phyloP scores from a whole-genome alignment of 2,797 vertebrate species.

The Phoebastria nigripes region DNA sequence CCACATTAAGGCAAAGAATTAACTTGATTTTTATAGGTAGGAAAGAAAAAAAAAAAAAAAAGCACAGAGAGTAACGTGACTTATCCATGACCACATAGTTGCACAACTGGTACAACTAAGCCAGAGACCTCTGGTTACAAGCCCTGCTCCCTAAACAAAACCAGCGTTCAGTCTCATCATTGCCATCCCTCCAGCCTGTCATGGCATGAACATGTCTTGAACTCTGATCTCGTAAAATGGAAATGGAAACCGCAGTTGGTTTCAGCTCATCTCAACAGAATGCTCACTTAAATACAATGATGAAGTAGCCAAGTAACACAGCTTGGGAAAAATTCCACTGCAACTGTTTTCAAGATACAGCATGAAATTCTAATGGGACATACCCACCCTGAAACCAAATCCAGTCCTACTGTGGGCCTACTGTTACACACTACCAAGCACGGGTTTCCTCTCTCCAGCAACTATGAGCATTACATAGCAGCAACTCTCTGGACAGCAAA shows the following conservation, averaged over 20 bases:
- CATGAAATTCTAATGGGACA: not conserved
- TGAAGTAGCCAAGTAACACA: not conserved
- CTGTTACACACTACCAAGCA: not conserved
- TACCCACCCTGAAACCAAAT: not conserved
- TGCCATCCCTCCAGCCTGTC: not conserved
- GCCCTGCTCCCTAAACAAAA: not conserved
- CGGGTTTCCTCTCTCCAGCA: not conserved
- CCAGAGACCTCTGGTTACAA: not conserved
- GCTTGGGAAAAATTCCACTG: not conserved
- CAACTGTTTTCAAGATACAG: not conserved
- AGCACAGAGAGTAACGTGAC: not conserved
- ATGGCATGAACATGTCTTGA: not conserved
- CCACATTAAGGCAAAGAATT: not conserved
- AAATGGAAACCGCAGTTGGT: not conserved
- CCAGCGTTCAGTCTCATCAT: not conserved
- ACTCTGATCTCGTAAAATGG: not conserved
- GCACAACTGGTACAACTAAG: not conserved
- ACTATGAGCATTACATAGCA: not conserved
- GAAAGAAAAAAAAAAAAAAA: not conserved
- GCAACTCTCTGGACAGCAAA: not conserved
- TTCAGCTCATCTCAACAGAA: not conserved
- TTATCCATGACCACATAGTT: not conserved
- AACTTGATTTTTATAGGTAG: slow-evolving; percentile 23
- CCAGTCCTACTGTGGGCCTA: not conserved
- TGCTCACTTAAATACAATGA: not conserved